Base-by-base conservation (phyloP, 2,888 invertebrate genomes). In the Sesia apiformis region DNA sequence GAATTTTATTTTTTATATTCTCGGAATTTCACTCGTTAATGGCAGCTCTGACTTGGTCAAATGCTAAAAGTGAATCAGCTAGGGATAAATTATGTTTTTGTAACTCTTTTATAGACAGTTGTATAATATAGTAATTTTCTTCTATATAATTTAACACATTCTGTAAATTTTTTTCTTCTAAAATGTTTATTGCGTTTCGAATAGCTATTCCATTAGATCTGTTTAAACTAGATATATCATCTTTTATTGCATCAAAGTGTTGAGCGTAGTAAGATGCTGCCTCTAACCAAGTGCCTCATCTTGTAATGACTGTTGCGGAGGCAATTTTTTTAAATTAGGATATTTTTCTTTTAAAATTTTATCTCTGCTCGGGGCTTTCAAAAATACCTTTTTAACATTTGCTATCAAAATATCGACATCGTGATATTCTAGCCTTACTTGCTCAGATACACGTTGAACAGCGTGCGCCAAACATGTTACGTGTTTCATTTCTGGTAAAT, bases 401-500 rank as follows among this genome's bases (percentile, higher is more conserved):
- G 53, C 5, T 42, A 57, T 58, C 52, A 60, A 55, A 6, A 41
- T 53, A 43, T 60, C 57, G 7, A 60, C 60, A 54, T 56, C 41
- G 7, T 7, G 23, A 52, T 58, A 57, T 39, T 56, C 46, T 42
- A 38, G 52, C 39, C 55, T 7, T 38, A 58, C 41, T 50, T 50
- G 7, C 40, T 56, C 59, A 38, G 57, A 7, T 43, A 59, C 46
- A 3, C 52, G 39, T 52, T 57, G 49, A 8, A 59, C 42, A 43
- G 55, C 56, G 39, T 58, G 56, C 5, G 57, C 59, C 43, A 59
- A 55, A 55, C 59, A 57, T 46, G 57, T 59, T 3, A 59, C 49
- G 42, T 59, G 59, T 51, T 49, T 55, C 56, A 56, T 56, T 3
- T 56, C 39, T 7, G 59, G 56, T 5, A 56, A 55, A 51, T 41